phyloP scores from a whole-genome alignment of 1,140 invertebrate species.

The Kradibia gibbosae region DNA sequence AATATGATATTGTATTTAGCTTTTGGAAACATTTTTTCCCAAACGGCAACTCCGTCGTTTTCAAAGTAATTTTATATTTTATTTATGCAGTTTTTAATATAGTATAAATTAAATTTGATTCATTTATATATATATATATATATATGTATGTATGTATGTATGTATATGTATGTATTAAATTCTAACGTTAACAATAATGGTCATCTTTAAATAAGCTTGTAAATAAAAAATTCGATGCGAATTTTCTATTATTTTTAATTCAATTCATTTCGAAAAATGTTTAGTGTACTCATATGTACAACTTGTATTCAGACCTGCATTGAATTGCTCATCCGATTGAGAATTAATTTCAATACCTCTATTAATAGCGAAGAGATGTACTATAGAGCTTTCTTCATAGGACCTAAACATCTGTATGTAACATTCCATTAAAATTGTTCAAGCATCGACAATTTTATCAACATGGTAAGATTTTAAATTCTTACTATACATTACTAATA shows the following conservation, averaged over 20 bases:
- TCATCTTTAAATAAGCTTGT: no score
- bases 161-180: no score
- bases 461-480: constrained; percentile 36
- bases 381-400: neutral
- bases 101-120: no score
- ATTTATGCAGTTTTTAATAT: no score
- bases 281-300: constrained; percentile 49
- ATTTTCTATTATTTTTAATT: neutral
- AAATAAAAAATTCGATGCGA: no score
- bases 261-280: neutral
- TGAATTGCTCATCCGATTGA: constrained; percentile 22
- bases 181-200: no score
- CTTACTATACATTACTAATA: constrained; percentile 19
- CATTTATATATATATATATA: no score
- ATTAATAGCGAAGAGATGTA: constrained; percentile 21
- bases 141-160: no score
- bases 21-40: no score
- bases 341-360: neutral
- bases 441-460: constrained; percentile 33
- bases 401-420: constrained; percentile 1
- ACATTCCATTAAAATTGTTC: constrained; percentile 42
- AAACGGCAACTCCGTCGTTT: no score
- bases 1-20: no score
- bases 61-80: no score
- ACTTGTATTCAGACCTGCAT: constrained; percentile 63